A percentile compares a stretch with the other conserved stretches of the same genome.
phyloP scores from a whole-genome alignment of 2,113 vertebrate genomes.

The Martes martes region DNA sequence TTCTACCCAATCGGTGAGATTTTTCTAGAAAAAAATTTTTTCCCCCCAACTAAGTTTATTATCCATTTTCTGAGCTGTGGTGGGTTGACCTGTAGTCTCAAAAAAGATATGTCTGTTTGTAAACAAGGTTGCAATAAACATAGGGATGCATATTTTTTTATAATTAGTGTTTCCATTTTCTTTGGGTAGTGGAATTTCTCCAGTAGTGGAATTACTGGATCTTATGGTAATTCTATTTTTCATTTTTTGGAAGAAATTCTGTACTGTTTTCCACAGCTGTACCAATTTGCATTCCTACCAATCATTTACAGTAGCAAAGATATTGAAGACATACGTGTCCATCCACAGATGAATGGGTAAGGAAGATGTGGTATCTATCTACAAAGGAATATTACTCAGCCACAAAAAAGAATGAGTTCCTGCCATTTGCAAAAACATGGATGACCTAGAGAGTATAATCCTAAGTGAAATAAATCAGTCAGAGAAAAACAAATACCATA shows the following conservation, averaged over 20 bases:
- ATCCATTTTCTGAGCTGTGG: background rate
- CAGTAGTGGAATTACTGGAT: background rate
- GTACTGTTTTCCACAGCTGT: background rate
- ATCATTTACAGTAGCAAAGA: background rate
- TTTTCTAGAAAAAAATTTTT: background rate
- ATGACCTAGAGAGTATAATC: background rate
- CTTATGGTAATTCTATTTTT: background rate
- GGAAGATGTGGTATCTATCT: background rate
- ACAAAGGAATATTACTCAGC: background rate
- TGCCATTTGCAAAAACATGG: background rate
- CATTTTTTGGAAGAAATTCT: background rate
- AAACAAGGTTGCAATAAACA: background rate
- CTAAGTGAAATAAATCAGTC: background rate
- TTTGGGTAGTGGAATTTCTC: background rate
- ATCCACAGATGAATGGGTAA: background rate
- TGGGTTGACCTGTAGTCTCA: background rate
- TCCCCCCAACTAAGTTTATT: background rate
- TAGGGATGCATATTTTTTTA: background rate
- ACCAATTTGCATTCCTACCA: background rate
- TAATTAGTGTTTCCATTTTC: background rate
- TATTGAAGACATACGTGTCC: background rate
- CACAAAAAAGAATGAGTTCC: background rate
- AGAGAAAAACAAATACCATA: background rate
- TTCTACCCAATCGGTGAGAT: background rate
- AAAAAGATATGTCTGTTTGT: background rate